phyloP scores from a whole-genome alignment of 2,888 invertebrate genomes.

The Euplagia quadripunctaria region DNA sequence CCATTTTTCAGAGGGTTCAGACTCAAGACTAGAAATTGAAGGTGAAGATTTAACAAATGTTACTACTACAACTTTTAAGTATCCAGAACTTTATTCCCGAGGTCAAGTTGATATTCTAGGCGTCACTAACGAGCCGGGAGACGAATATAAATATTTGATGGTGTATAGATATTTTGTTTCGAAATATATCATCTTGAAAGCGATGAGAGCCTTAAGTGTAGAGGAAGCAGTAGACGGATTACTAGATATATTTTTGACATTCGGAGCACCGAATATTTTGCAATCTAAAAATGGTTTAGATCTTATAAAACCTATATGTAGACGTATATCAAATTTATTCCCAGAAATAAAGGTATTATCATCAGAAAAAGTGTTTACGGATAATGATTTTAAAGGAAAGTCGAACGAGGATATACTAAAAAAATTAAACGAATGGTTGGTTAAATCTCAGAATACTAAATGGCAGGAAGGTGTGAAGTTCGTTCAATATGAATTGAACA shows the following conservation, averaged over 20 bases:
- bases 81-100: slow-evolving; percentile 65
- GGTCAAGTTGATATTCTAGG: slow-evolving; percentile 69
- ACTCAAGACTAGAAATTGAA: slow-evolving; percentile 26
- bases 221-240: slow-evolving; percentile 63
- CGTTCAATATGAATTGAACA: slow-evolving; percentile 66
- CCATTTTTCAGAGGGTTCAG: slow-evolving; percentile 17
- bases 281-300: slow-evolving; percentile 68
- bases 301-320: slow-evolving; percentile 65
- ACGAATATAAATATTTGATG: slow-evolving; percentile 67
- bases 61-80: slow-evolving; percentile 34
- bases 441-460: slow-evolving; percentile 57
- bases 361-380: slow-evolving; percentile 49
- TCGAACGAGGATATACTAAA: slow-evolving; percentile 67
- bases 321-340: slow-evolving; percentile 54
- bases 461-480: slow-evolving; percentile 71
- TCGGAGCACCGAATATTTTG: slow-evolving; percentile 72
- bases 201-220: slow-evolving; percentile 61
- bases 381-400: slow-evolving; percentile 55
- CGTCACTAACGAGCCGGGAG: slow-evolving; percentile 59
- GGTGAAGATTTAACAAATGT: slow-evolving; percentile 23
- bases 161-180: slow-evolving; percentile 66
- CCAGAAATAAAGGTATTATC: slow-evolving; percentile 63
- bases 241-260: slow-evolving; percentile 67
- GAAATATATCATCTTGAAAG: slow-evolving; percentile 66
- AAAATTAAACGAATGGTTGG: slow-evolving; percentile 63